Conservation (phyloP, 30 jellyfish, hydroid and myxozoan species). For the Chrysaora quinquecirrha region DNA sequence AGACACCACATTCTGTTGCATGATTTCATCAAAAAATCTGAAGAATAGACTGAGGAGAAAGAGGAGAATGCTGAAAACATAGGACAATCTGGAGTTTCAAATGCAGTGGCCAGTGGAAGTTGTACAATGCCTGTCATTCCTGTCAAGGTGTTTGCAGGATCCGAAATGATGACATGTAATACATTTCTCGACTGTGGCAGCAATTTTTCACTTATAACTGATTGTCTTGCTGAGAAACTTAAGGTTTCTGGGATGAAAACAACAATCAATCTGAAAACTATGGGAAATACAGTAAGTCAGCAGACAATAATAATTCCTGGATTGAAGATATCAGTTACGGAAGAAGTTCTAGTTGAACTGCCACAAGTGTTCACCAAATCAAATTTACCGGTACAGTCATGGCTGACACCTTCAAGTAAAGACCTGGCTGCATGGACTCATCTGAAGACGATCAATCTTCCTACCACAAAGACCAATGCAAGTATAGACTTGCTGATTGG, state of each 20-base stretch:
- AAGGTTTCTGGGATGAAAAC: constrained; percentile 48
- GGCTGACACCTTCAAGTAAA: constrained; percentile 1
- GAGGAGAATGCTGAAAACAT: not conserved
- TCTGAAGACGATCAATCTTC: constrained; percentile 14
- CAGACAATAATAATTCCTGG: constrained; percentile 25
- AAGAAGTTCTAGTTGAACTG: constrained; percentile 27
- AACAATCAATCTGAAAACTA: constrained; percentile 12
- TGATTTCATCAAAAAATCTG: not conserved
- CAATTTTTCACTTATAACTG: constrained; percentile 34
- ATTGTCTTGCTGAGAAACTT: constrained; percentile 38
- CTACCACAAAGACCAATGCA: not conserved
- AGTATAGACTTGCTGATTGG: not conserved
- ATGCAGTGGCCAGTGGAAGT: not conserved
- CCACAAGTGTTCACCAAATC: constrained; percentile 33
- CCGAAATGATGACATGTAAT: constrained; percentile 40
- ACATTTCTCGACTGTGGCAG: constrained; percentile 62
- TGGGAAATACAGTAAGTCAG: constrained; percentile 13
- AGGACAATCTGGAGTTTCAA: not conserved
- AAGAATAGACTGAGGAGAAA: not conserved
- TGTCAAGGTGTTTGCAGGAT: constrained; percentile 51
- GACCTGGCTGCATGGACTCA: constrained; percentile 5
- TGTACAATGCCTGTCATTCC: constrained; percentile 35
- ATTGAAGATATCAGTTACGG: constrained; percentile 30
- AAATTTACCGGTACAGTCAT: constrained; percentile 30
- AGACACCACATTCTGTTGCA: not conserved